Conservation (phyloP, 2,113 vertebrate genomes). For the Nematolebias whitei region DNA sequence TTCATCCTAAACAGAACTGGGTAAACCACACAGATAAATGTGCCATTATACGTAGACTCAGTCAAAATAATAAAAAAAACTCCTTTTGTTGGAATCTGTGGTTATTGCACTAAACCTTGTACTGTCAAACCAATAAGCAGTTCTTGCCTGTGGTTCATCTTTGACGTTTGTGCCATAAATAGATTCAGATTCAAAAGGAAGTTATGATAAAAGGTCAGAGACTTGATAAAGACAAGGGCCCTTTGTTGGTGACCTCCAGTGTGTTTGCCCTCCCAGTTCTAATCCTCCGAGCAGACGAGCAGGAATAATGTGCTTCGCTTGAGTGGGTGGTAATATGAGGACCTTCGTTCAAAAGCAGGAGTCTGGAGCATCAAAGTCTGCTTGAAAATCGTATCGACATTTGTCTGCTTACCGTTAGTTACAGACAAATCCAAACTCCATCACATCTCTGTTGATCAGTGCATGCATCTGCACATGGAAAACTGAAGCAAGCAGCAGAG, state of each 20-base stretch:
- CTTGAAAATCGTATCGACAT: constrained; percentile 70
- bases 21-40: constrained; percentile 36
- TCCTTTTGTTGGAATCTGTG: constrained; percentile 78
- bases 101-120: constrained; percentile 78
- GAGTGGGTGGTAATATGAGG: constrained; percentile 60
- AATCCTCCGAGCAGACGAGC: constrained; percentile 52
- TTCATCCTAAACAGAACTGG: constrained; percentile 46
- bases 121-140: constrained; percentile 74
- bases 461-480: constrained; percentile 30
- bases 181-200: constrained; percentile 69
- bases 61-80: constrained; percentile 72
- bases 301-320: constrained; percentile 62
- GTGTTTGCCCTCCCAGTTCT: constrained; percentile 41
- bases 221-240: constrained; percentile 86
- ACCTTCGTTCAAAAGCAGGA: constrained; percentile 65
- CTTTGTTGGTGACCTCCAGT: constrained; percentile 83
- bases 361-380: constrained; percentile 75
- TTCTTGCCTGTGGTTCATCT: constrained; percentile 84
- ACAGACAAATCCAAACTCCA: constrained; percentile 67
- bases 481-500: constrained; percentile 33
- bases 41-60: constrained; percentile 11
- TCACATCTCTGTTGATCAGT: constrained; percentile 46
- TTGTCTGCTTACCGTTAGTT: constrained; percentile 72
- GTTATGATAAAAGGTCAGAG: constrained; percentile 66
- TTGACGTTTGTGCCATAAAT: constrained; percentile 79